phyloP scores from a whole-genome alignment of 1,140 invertebrate genomes.

The Pteromalus puparum region DNA sequence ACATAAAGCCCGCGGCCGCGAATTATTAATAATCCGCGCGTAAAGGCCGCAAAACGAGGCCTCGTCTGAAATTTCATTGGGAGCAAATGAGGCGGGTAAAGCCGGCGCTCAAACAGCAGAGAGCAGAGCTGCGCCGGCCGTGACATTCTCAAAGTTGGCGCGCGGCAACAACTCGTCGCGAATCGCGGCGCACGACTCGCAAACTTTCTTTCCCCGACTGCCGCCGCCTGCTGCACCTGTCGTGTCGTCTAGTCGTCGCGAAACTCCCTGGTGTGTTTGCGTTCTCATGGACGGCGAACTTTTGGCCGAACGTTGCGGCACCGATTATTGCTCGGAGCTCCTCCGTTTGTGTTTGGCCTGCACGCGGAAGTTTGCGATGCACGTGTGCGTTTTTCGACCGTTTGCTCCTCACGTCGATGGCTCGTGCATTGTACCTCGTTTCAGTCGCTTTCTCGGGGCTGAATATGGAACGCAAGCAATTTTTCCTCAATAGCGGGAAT shows the following conservation, averaged over 20 bases:
- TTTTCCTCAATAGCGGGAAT: constrained; percentile 19
- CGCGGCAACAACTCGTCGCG: constrained; percentile 15
- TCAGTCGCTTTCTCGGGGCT: too few species aligned
- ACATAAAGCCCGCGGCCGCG: background rate
- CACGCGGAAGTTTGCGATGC: background rate
- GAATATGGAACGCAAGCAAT: background rate
- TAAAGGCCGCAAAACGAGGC: background rate
- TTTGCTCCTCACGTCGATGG: too few species aligned
- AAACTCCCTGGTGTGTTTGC: constrained; percentile 19
- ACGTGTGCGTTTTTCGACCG: background rate
- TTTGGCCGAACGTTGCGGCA: background rate
- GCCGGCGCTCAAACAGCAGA: constrained; percentile 7
- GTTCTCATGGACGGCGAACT: background rate
- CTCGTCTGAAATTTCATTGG: background rate
- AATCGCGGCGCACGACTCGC: background rate
- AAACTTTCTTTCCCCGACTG: constrained; percentile 23
- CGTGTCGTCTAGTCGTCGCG: background rate
- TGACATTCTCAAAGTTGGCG: constrained; percentile 39
- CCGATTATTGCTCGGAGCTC: constrained; percentile 18
- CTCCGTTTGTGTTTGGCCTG: background rate
- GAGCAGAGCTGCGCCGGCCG: background rate
- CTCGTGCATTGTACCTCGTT: background rate
- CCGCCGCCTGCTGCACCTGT: constrained; percentile 14
- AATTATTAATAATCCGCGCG: background rate
- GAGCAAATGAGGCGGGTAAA: background rate